Evolutionary conservation across 2,797 vertebrate genomes (phyloP).

Genomic region (Sardinella longiceps): DNA sequence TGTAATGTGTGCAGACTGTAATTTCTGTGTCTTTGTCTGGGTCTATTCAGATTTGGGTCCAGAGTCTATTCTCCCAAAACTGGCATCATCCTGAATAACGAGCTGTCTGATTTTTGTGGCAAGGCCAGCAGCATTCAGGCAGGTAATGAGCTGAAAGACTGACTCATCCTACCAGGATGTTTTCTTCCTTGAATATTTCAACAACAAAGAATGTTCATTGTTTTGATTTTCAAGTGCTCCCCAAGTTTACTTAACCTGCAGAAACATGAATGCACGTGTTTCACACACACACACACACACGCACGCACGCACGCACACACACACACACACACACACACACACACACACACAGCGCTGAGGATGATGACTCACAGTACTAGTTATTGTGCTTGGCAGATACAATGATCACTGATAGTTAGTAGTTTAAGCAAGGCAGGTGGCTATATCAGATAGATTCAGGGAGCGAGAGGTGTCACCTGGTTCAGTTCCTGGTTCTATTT

Average conservation of each 20-base stretch:
- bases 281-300: background rate
- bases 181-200: background rate
- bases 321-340: constrained; percentile 11
- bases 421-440: no score
- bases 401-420: no score
- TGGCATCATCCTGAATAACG: constrained; percentile 89
- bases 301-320: background rate
- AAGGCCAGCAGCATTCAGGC: constrained; percentile 57
- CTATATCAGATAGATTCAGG: no score
- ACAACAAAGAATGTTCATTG: background rate
- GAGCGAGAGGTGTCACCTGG: no score
- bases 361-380: no score
- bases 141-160: constrained; percentile 58
- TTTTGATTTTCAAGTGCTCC: background rate
- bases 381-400: no score
- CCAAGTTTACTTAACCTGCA: background rate
- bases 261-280: background rate
- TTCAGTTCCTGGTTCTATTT: no score
- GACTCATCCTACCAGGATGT: background rate
- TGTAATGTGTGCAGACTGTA: background rate
- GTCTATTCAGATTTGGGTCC: constrained; percentile 84
- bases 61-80: constrained; percentile 82
- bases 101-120: constrained; percentile 86
- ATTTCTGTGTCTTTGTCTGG: constrained; percentile 24
- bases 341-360: background rate